Conservation (phyloP, 1,140 invertebrate species). For the Akabosia matsudoensis region DNA sequence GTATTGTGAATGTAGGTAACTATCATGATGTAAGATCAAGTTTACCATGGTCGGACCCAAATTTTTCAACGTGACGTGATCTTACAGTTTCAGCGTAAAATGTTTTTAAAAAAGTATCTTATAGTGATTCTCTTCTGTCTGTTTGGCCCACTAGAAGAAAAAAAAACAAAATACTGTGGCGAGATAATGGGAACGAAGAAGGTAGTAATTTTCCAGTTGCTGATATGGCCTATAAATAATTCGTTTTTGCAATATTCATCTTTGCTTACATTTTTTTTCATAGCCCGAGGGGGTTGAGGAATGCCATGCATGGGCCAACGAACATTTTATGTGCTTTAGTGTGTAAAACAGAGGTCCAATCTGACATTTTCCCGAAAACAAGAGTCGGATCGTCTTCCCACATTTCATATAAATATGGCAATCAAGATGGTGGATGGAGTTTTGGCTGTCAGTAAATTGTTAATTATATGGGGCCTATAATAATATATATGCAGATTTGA, state of each 20-base stretch:
- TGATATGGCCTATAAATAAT: slow-evolving; percentile 19
- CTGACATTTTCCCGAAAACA: too few relatives aligned
- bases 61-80: background rate
- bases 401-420: background rate
- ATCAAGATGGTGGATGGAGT: background rate
- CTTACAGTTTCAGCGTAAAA: too few relatives aligned
- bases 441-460: background rate
- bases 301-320: background rate
- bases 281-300: background rate
- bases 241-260: background rate
- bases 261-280: background rate
- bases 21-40: background rate
- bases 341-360: background rate
- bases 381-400: background rate
- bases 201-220: slow-evolving; percentile 8
- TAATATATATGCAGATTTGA: background rate
- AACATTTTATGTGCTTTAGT: background rate
- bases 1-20: too few relatives aligned
- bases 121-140: too few relatives aligned
- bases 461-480: background rate
- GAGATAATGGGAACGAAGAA: background rate
- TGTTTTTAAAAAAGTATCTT: too few relatives aligned
- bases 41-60: background rate
- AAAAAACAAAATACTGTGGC: background rate
- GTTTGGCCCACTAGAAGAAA: too few relatives aligned